A percentile compares a stretch with the other conserved stretches of the same genome.
Conservation (phyloP, 2,888 invertebrate species). For the Melieria picta region DNA sequence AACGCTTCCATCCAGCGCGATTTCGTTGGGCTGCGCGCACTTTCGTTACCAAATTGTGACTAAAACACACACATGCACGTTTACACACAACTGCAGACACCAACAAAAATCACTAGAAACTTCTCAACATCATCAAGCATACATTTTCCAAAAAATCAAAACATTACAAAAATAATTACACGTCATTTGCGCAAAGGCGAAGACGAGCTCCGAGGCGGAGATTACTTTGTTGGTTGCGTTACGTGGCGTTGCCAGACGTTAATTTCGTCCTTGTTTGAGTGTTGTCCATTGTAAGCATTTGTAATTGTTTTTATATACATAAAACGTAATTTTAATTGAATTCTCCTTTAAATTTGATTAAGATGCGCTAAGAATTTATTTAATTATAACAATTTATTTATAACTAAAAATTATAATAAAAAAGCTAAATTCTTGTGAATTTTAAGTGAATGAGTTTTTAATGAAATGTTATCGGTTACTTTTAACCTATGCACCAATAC, state of each 20-base stretch:
- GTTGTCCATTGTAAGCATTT: slow-evolving; percentile 29
- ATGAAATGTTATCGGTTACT: too few species aligned
- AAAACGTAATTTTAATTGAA: slow-evolving; percentile 21
- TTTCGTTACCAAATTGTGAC: slow-evolving; percentile 30
- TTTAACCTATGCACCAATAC: too few species aligned
- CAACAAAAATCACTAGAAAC: too few species aligned
- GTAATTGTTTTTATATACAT: slow-evolving; percentile 19
- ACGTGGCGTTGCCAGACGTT: not conserved
- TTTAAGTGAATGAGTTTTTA: too few species aligned
- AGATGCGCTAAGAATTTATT: too few species aligned
- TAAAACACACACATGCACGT: slow-evolving; percentile 26
- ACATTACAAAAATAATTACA: not conserved
- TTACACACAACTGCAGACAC: slow-evolving; percentile 10
- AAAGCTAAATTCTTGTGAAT: too few species aligned
- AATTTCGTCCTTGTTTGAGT: slow-evolving; percentile 7
- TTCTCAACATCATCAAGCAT: not conserved
- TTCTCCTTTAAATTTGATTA: too few species aligned
- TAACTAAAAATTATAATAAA: too few species aligned
- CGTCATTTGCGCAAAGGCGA: slow-evolving; percentile 12
- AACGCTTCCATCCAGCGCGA: too few species aligned
- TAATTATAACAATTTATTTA: too few species aligned
- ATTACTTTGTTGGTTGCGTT: not conserved
- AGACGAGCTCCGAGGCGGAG: not conserved
- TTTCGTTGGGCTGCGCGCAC: not conserved
- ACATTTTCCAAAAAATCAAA: not conserved